A percentile compares a stretch with the other conserved stretches of the same genome.
These are phyloP conservation scores for Hylomyscus alleni DNA, from an alignment of 2,797 vertebrate genomes.

Conservation along the genomic window DNA sequence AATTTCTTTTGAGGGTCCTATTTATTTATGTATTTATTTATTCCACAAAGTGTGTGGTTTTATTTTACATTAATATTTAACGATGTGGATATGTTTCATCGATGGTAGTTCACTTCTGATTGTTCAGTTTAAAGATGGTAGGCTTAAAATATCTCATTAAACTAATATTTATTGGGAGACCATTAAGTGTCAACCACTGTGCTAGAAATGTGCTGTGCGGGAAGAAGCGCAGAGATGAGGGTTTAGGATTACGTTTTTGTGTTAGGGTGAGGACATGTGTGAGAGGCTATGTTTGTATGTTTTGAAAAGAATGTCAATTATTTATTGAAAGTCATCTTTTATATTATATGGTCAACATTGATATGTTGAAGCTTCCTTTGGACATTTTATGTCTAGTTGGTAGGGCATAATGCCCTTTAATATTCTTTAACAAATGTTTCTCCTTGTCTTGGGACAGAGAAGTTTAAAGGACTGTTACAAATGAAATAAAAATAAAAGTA, in stretches of 20 bases:
- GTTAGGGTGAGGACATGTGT: neutral
- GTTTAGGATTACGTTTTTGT: neutral
- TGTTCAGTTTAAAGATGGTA: conserved; percentile 8
- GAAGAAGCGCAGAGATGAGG: neutral
- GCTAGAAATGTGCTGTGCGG: fast-evolving
- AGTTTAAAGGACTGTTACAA: conserved; percentile 37
- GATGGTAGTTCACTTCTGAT: neutral
- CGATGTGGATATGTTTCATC: conserved; percentile 24
- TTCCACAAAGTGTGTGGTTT: conserved; percentile 54
- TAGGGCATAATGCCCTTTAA: conserved; percentile 80
- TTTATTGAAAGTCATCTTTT: conserved; percentile 69
- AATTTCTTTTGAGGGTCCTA: conserved; percentile 1
- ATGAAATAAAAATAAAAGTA: conserved; percentile 71
- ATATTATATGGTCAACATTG: conserved; percentile 57
- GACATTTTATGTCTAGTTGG: conserved; percentile 81
- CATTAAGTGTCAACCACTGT: neutral
- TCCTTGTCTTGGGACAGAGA: conserved; percentile 56
- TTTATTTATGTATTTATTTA: conserved; percentile 83
- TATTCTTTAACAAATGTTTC: neutral
- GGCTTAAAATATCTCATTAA: neutral
- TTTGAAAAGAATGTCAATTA: conserved; percentile 49
- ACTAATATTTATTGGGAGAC: conserved; percentile 33
- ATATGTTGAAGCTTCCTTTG: conserved; percentile 75
- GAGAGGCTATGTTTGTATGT: neutral
- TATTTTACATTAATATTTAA: conserved; percentile 69